A percentile compares a stretch with the other conserved stretches of the same genome.
Evolutionary conservation across 2,797 vertebrate genomes (phyloP).

Genomic region (Semotilus atromaculatus): DNA sequence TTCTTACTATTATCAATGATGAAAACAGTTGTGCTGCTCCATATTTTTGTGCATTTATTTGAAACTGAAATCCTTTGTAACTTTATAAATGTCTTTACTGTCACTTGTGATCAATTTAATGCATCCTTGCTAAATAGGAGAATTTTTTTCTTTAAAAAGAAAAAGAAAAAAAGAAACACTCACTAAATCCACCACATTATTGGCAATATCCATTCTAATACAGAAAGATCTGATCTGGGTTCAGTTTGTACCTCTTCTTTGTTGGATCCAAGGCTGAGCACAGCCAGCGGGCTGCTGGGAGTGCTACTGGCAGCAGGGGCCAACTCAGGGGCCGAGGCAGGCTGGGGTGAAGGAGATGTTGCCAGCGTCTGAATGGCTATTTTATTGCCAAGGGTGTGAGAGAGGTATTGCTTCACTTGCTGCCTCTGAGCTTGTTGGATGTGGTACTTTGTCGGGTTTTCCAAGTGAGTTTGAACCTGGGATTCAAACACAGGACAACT

Average conservation of each 20-base stretch:
- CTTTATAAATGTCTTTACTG: background rate
- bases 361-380: constrained; percentile 74
- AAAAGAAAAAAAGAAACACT: no score
- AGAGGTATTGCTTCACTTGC: constrained; percentile 88
- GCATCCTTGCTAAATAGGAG: background rate
- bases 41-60: background rate
- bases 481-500: constrained; percentile 10
- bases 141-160: background rate
- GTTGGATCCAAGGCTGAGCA: constrained; percentile 80
- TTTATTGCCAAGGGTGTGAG: constrained; percentile 79
- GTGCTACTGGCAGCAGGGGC: constrained; percentile 68
- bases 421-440: constrained; percentile 88
- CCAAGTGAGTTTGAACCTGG: constrained; percentile 89
- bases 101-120: background rate
- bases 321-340: constrained; percentile 59
- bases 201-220: background rate
- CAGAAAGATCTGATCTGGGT: background rate
- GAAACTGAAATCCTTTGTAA: background rate
- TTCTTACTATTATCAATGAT: background rate
- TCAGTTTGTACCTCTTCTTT: constrained; percentile 80
- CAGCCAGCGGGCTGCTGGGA: constrained; percentile 78
- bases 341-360: constrained; percentile 60
- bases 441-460: constrained; percentile 91
- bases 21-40: background rate
- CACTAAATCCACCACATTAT: background rate